Conservation (phyloP, 2,113 vertebrate species). For the Vulpes vulpes region DNA sequence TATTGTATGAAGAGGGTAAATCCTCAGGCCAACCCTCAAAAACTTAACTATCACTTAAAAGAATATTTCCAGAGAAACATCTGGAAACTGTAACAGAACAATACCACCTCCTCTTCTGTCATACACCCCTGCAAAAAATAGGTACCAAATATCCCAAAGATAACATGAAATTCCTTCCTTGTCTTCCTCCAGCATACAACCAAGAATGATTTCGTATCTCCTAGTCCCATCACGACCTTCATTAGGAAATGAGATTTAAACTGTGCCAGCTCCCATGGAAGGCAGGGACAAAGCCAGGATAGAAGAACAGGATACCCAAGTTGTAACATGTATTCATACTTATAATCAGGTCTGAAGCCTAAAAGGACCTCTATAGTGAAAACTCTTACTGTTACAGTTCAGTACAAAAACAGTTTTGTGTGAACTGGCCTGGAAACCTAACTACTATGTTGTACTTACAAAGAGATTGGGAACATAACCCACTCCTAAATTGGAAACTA, state of each 20-base stretch:
- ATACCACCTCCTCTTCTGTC: background rate
- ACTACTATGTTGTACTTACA: background rate
- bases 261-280: constrained; percentile 17
- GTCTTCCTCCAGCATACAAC: background rate
- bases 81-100: constrained; percentile 49
- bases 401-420: background rate
- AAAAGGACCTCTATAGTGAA: background rate
- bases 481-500: constrained; percentile 32
- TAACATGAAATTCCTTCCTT: constrained; percentile 51
- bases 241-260: constrained; percentile 47
- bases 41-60: constrained; percentile 31
- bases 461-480: constrained; percentile 1
- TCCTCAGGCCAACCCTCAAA: constrained; percentile 36
- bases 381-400: background rate
- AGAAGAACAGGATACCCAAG: constrained; percentile 1
- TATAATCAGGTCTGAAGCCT: background rate
- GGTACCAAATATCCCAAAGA: background rate
- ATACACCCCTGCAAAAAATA: background rate
- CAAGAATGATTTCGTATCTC: background rate
- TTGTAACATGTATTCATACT: constrained; percentile 16
- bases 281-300: constrained; percentile 3
- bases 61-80: background rate
- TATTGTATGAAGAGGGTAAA: background rate
- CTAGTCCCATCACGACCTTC: background rate
- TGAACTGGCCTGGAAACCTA: background rate